Base-by-base conservation (phyloP, 2,797 vertebrate genomes). In the Eulemur coronatus region DNA sequence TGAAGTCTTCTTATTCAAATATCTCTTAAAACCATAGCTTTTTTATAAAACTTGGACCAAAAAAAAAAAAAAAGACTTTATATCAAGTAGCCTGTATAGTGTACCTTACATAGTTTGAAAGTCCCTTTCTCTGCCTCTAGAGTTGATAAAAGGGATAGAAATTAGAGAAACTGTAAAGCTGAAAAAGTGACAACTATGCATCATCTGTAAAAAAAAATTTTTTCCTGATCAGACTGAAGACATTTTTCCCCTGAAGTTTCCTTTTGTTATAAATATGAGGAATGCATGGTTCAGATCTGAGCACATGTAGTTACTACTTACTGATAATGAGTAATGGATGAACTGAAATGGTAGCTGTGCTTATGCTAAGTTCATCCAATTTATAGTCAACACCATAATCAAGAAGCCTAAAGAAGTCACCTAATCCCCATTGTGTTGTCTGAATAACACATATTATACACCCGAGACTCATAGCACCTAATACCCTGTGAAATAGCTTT, bases 1-100 rank as follows among this genome's bases (percentile, higher is more conserved):
- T 89, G 88, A 96, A 95, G 92, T 97, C 81, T 85, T 50, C 52
- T 94, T 57, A 93, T 97, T 93, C 86, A 95, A 96, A 97, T 76
- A 50, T 65, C 65, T 94, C 52, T 88, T 89, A 86, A 92, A 97
- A 85, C 22, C 28, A 20, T 73, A 79, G 10, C 38, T 75, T 95
- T 84, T 89, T 73, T 41, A 94, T 76, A 55, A 96, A 94, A 63
- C 52, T 69, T 26, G 93, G 43, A 63, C 55, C n/a, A 61, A 63
- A 89, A 97, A 87, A 50, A 61, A 70, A 70, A 81, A 41, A 84
- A 87, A 33, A 61, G 30, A 63, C 33, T 63, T 86, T 75, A 50
- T 91, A 41, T 89, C n/a, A 78, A 79, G 61, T 85, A 33, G 14
- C 57, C 67, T 96, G 26, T 55, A 67, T 81, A 52, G 59, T 96